Evolutionary conservation across 2,797 vertebrate genomes (phyloP).

Genomic region (Chloroceryle amazona): DNA sequence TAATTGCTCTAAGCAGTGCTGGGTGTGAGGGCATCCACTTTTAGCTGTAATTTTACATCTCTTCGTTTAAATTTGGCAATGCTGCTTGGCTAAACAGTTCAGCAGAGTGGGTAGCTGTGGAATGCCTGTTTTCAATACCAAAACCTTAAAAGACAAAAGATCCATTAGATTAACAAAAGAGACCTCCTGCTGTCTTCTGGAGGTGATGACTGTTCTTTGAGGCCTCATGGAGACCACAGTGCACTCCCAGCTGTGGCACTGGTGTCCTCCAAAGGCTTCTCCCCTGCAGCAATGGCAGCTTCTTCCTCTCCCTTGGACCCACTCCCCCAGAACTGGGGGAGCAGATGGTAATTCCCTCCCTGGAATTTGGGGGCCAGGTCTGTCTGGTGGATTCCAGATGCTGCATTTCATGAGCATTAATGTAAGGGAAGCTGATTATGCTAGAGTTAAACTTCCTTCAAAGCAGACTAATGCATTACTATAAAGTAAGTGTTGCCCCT

Average conservation of each 20-base stretch:
- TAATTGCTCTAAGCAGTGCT: not conserved
- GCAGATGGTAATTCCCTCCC: not conserved
- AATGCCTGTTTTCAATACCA: not conserved
- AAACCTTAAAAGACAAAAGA: not conserved
- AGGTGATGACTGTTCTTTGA: not conserved
- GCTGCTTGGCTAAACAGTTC: not conserved
- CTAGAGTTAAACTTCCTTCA: not conserved
- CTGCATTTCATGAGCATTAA: not conserved
- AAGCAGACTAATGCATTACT: not conserved
- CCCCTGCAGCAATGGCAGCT: not conserved
- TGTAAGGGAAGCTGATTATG: not conserved
- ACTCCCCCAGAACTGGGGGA: not conserved
- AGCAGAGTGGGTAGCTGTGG: not conserved
- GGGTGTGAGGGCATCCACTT: not conserved
- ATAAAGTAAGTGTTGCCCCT: not conserved
- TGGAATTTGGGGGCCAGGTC: not conserved
- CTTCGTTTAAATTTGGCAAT: not conserved
- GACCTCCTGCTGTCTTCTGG: not conserved
- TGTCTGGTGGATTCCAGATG: not conserved
- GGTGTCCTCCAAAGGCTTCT: not conserved
- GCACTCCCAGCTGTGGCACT: not conserved
- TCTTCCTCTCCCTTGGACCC: rapidly evolving
- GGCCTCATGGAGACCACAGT: rapidly evolving
- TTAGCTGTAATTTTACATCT: not conserved
- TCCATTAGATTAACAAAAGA: not conserved